These are phyloP conservation scores for Odontocerum albicorne DNA, from an alignment of 2,888 invertebrate species.

Conservation along the genomic window DNA sequence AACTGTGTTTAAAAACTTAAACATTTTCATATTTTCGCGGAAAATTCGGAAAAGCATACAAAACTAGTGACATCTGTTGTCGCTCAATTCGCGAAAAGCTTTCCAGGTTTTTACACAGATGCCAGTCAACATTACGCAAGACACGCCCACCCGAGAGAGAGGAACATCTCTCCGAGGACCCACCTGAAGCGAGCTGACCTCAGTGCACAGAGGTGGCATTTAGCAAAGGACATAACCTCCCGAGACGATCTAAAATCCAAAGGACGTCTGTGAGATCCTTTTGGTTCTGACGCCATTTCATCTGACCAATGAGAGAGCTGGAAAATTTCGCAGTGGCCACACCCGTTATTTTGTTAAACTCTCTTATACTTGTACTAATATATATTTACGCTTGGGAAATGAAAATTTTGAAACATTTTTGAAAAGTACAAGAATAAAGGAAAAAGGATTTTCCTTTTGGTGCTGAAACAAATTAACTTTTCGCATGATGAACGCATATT, in stretches of 20 bases:
- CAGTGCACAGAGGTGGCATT: conserved; percentile 17
- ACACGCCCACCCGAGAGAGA: conserved; percentile 34
- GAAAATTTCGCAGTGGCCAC: conserved; percentile 34
- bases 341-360: conserved; percentile 34
- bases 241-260: conserved; percentile 28
- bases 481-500: too few relatives aligned
- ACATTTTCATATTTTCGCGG: background rate
- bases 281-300: conserved; percentile 45
- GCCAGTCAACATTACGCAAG: conserved; percentile 9
- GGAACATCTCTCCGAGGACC: conserved; percentile 30
- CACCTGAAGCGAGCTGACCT: conserved; percentile 31
- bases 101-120: conserved; percentile 12
- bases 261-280: conserved; percentile 43
- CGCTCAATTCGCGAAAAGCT: conserved; percentile 17
- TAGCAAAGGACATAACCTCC: conserved; percentile 22
- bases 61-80: conserved; percentile 26
- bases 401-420: conserved; percentile 21
- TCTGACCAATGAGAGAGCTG: conserved; percentile 51
- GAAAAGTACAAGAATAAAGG: background rate
- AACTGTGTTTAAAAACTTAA: too few relatives aligned
- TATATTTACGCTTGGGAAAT: conserved; percentile 33
- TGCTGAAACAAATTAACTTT: too few relatives aligned
- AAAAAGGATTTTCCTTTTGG: too few relatives aligned
- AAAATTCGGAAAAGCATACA: background rate
- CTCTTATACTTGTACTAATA: conserved; percentile 19